A percentile compares a stretch with the other conserved stretches of the same genome.
phyloP scores from a whole-genome alignment of 2,797 vertebrate genomes.

The Gallinago nigripennis region DNA sequence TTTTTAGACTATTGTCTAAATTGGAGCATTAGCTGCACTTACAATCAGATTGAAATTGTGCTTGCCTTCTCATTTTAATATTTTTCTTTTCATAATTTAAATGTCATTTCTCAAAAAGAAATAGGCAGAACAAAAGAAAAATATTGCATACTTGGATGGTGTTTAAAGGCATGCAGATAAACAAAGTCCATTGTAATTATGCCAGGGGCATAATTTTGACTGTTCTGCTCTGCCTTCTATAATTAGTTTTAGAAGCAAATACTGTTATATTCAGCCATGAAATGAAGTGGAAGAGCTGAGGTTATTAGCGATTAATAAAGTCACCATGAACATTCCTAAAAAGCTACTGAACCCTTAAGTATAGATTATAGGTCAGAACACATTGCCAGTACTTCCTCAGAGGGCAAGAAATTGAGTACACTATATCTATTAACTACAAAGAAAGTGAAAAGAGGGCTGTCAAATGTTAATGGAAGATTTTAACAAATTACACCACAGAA shows the following conservation, averaged over 20 bases:
- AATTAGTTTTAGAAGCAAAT: constrained; percentile 60
- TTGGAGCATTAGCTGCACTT: not conserved
- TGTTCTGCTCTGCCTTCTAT: constrained; percentile 36
- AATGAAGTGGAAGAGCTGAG: constrained; percentile 53
- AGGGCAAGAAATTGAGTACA: constrained; percentile 7
- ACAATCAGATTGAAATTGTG: constrained; percentile 15
- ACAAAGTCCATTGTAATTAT: constrained; percentile 40
- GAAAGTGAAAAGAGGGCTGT: not conserved
- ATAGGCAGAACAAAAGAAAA: constrained; percentile 42
- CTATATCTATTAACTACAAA: constrained; percentile 1
- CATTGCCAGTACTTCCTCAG: constrained; percentile 5
- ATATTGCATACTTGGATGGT: not conserved
- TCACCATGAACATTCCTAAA: constrained; percentile 24
- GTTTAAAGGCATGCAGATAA: constrained; percentile 27
- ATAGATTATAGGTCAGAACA: constrained; percentile 39
- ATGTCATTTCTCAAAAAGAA: constrained; percentile 56
- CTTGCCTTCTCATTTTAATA: not conserved
- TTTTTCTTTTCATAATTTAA: constrained; percentile 47
- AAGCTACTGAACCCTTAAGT: constrained; percentile 48
- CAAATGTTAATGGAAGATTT: not conserved
- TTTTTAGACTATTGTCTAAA: not conserved
- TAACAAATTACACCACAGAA: not conserved
- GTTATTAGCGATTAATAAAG: constrained; percentile 59
- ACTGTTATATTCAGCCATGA: constrained; percentile 17
- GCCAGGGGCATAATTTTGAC: constrained; percentile 38